Percentiles rank a stretch among this genome's conserved stretches.
phyloP scores from a whole-genome alignment of 2,888 invertebrate species.

The Orchesella flavescens region DNA sequence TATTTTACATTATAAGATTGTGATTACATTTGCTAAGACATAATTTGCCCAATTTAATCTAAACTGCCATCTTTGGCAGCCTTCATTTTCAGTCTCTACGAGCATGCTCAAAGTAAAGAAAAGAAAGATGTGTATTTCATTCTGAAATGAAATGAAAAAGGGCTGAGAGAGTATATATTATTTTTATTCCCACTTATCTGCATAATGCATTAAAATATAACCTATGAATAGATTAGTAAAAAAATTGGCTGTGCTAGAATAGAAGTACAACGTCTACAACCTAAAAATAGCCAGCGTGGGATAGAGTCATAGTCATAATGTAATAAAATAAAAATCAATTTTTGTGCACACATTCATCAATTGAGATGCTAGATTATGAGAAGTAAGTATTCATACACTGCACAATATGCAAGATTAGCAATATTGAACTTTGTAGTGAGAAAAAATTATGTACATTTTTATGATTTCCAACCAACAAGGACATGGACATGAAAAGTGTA shows the following conservation, averaged over 20 bases:
- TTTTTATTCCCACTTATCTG: too few species aligned
- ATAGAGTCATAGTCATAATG: background rate
- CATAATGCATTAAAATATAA: too few species aligned
- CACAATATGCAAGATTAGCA: background rate
- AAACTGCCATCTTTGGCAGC: conserved; percentile 54
- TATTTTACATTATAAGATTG: background rate
- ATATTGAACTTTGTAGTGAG: conserved; percentile 11
- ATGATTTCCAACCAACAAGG: background rate
- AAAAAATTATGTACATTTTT: background rate
- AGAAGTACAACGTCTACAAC: too few species aligned
- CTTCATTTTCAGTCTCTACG: conserved; percentile 32
- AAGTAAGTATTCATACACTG: too few species aligned
- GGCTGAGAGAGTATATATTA: too few species aligned
- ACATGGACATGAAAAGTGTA: background rate
- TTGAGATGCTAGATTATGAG: too few species aligned
- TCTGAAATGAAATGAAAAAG: too few species aligned
- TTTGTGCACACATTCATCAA: background rate
- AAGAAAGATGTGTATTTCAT: too few species aligned
- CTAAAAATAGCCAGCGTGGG: conserved; percentile 1
- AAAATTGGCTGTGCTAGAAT: too few species aligned
- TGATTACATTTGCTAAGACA: conserved; percentile 10
- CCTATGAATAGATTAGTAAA: too few species aligned
- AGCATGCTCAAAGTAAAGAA: too few species aligned
- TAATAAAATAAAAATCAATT: background rate
- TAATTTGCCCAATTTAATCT: conserved; percentile 39